Conservation (phyloP, 1,140 invertebrate genomes). For the Theocolax elegans region DNA sequence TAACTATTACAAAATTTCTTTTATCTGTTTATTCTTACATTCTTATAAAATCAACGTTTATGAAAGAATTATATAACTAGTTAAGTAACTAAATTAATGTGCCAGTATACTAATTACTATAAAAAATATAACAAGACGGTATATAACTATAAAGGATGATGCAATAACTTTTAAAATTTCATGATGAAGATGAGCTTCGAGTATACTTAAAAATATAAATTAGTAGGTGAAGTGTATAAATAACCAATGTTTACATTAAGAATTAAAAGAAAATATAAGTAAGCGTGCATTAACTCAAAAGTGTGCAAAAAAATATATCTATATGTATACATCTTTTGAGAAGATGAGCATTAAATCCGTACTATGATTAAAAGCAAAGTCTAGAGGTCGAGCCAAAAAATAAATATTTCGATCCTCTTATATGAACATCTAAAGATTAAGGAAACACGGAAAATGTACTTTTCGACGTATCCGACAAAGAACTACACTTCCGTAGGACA, state of each 20-base stretch:
- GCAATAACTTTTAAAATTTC: conserved; percentile 1
- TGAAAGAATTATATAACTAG: too few species aligned
- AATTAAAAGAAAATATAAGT: conserved; percentile 3
- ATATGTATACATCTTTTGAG: conserved; percentile 14
- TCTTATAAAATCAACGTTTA: too few species aligned
- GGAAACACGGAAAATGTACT: background rate
- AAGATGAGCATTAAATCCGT: background rate
- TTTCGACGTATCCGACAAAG: background rate
- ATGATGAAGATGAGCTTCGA: background rate
- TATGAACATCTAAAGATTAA: background rate
- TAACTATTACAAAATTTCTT: too few species aligned
- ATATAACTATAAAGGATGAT: conserved; percentile 33
- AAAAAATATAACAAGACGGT: too few species aligned
- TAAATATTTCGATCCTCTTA: conserved; percentile 24
- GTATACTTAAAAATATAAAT: background rate
- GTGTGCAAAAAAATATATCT: conserved; percentile 22
- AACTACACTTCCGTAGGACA: too few species aligned
- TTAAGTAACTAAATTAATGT: too few species aligned
- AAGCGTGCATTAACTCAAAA: conserved; percentile 23
- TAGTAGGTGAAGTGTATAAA: background rate
- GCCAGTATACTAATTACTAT: too few species aligned
- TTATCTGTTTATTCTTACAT: too few species aligned
- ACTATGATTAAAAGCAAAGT: conserved; percentile 1
- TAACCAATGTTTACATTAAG: background rate
- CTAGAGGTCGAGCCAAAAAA: conserved; percentile 17